Conservation (phyloP, 2,113 vertebrate species). For the Campylomormyrus numenius region DNA sequence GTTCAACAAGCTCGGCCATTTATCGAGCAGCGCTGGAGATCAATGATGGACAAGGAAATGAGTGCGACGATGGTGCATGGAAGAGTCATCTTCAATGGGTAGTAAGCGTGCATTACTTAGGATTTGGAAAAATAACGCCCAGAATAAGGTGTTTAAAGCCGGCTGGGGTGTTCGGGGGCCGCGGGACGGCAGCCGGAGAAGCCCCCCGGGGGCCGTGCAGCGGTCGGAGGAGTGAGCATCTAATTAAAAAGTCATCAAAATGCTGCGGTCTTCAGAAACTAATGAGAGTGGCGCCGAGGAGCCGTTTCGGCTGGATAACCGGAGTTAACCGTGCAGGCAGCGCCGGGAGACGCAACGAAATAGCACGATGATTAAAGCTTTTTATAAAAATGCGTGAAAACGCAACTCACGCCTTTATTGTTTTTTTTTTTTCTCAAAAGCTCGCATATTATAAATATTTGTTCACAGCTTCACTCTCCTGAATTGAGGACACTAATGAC, state of each 20-base stretch:
- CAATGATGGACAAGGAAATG: background rate
- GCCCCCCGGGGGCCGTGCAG: background rate
- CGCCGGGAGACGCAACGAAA: background rate
- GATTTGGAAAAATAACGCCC: background rate
- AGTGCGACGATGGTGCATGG: background rate
- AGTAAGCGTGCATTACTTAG: background rate
- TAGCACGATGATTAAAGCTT: background rate
- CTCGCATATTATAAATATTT: background rate
- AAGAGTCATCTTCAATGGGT: background rate
- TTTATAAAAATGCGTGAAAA: background rate
- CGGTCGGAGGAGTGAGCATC: background rate
- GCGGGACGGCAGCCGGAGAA: background rate
- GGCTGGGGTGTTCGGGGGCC: background rate
- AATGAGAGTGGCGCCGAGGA: background rate
- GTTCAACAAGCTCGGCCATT: background rate
- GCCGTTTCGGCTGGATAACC: background rate
- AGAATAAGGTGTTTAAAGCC: background rate
- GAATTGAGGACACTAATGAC: background rate
- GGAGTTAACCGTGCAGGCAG: background rate
- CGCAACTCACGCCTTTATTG: background rate
- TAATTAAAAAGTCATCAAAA: slow-evolving; percentile 1
- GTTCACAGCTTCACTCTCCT: background rate
- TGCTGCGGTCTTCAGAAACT: background rate
- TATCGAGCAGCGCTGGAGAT: background rate
- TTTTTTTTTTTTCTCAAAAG: background rate